Conservation (phyloP, 2,797 vertebrate genomes). For the Acipenser transmontanus region DNA sequence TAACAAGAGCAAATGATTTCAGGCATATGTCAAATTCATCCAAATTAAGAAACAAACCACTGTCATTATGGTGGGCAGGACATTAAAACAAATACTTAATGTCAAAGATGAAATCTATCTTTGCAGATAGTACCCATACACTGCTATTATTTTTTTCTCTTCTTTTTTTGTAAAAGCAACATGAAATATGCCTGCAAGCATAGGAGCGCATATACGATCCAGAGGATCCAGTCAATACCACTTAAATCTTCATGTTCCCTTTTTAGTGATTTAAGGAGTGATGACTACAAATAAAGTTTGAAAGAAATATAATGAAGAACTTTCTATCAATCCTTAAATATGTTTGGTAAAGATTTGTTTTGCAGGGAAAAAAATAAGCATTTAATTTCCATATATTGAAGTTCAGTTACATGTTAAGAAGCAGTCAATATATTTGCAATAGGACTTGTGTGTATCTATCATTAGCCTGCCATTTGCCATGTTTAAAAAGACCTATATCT, state of each 20-base stretch:
- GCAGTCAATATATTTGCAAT: no score
- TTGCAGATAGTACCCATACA: slow-evolving; percentile 52
- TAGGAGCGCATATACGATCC: slow-evolving; percentile 43
- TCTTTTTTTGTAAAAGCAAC: slow-evolving; percentile 48
- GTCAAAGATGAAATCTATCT: slow-evolving; percentile 57
- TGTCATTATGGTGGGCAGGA: slow-evolving; percentile 55
- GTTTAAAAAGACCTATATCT: no score
- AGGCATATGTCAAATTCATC: slow-evolving; percentile 72
- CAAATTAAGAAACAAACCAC: slow-evolving; percentile 60
- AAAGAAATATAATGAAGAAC: no score
- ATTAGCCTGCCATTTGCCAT: no score
- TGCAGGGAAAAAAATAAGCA: no score
- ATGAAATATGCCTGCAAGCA: slow-evolving; percentile 61
- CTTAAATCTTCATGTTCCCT: slow-evolving; percentile 42
- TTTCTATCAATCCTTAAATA: no score
- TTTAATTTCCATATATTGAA: no score
- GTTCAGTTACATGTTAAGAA: no score
- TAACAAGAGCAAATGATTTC: slow-evolving; percentile 59
- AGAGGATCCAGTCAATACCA: slow-evolving; percentile 61
- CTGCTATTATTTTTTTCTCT: slow-evolving; percentile 30
- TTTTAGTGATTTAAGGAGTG: no score
- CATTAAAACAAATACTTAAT: slow-evolving; percentile 42
- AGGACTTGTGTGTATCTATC: no score
- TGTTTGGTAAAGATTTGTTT: no score
- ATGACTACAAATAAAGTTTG: no score